phyloP scores from a whole-genome alignment of 2,113 vertebrate genomes.

The Panurus biarmicus region DNA sequence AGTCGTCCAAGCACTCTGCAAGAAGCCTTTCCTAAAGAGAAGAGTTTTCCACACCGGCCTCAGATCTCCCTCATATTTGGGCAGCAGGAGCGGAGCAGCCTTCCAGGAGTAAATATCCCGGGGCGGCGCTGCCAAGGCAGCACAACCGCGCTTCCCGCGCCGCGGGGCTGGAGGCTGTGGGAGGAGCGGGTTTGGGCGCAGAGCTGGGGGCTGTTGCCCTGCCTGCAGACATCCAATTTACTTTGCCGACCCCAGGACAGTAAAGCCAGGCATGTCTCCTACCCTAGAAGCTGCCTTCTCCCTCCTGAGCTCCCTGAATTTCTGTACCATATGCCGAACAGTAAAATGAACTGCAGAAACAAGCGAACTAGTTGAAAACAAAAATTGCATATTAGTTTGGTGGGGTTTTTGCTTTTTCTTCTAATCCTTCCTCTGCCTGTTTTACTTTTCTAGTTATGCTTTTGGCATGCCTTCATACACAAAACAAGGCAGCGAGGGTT shows the following conservation, averaged over 20 bases:
- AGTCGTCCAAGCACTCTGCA: background rate
- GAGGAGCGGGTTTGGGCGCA: background rate
- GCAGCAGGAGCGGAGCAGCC: background rate
- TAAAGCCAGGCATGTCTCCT: background rate
- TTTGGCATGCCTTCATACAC: background rate
- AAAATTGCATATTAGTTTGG: background rate
- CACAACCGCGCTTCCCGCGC: background rate
- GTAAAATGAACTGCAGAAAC: background rate
- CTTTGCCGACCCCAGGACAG: background rate
- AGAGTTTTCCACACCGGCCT: background rate
- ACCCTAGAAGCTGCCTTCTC: background rate
- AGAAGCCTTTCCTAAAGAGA: background rate
- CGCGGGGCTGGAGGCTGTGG: accelerated
- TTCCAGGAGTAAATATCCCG: background rate
- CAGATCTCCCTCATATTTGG: background rate
- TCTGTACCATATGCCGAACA: background rate
- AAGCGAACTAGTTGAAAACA: background rate
- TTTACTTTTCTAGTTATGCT: background rate
- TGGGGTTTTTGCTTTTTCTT: background rate
- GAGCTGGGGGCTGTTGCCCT: background rate
- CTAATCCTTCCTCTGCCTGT: background rate
- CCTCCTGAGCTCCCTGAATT: background rate
- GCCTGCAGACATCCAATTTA: background rate
- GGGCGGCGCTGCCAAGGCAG: background rate
- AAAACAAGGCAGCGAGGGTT: background rate